Evolutionary conservation across 1,140 invertebrate genomes (phyloP).

Genomic region (Branchinecta lindahli): DNA sequence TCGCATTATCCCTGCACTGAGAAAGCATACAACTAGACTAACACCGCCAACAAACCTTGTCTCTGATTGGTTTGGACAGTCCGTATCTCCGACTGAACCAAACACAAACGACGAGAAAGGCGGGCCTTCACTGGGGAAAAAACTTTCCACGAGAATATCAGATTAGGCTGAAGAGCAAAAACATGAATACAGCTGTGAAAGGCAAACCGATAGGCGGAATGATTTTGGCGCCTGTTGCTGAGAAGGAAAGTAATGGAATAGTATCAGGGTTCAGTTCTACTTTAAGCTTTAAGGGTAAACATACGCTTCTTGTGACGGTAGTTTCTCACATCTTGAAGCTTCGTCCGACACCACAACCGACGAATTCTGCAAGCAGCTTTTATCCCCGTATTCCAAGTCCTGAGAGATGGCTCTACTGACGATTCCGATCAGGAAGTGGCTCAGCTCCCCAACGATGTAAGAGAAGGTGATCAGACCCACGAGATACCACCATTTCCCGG

Average conservation of each 20-base stretch:
- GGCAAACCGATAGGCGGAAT: neutral
- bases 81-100: too few relatives aligned
- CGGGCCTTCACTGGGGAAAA: too few relatives aligned
- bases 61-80: neutral
- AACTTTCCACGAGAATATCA: too few relatives aligned
- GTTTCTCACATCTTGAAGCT: slow-evolving; percentile 11
- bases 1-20: neutral
- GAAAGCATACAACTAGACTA: neutral
- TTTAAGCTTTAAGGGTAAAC: neutral
- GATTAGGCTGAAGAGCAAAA: too few relatives aligned
- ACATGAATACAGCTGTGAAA: too few relatives aligned
- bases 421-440: slow-evolving; percentile 69
- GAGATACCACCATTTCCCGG: slow-evolving; percentile 38
- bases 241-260: neutral
- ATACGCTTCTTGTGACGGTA: slow-evolving; percentile 12
- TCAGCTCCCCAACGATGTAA: slow-evolving; percentile 65
- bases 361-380: slow-evolving; percentile 57
- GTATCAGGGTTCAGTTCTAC: neutral
- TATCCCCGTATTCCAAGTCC: slow-evolving; percentile 74
- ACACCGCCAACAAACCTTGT: neutral
- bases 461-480: slow-evolving; percentile 57
- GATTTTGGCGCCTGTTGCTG: neutral
- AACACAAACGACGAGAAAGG: too few relatives aligned
- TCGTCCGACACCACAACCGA: too few relatives aligned
- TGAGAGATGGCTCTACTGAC: slow-evolving; percentile 66